A percentile compares a stretch with the other conserved stretches of the same genome.
phyloP scores from a whole-genome alignment of 2,797 vertebrate species.

The Synanceia verrucosa region DNA sequence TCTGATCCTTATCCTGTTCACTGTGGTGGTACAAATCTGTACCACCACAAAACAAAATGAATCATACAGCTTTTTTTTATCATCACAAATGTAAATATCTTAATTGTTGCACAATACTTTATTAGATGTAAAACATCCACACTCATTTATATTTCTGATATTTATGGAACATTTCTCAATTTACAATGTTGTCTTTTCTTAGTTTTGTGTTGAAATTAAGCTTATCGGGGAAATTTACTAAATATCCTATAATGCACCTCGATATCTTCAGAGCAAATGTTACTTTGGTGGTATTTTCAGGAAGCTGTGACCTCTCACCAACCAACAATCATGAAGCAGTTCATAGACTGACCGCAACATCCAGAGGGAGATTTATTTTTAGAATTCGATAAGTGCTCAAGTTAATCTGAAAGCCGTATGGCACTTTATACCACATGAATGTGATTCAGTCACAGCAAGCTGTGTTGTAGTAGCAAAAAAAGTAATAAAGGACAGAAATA shows the following conservation, averaged over 20 bases:
- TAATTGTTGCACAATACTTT: not conserved
- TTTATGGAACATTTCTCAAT: not conserved
- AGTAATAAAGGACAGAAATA: not conserved
- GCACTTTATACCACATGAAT: not conserved
- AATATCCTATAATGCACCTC: not conserved
- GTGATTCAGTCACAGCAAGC: not conserved
- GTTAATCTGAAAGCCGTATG: not conserved
- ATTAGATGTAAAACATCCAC: not conserved
- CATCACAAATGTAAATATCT: not conserved
- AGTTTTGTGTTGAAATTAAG: no score
- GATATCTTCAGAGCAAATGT: not conserved
- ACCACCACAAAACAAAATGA: not conserved
- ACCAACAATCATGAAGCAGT: not conserved
- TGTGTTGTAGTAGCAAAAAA: not conserved
- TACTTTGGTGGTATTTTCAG: not conserved
- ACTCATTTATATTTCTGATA: not conserved
- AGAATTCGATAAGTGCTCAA: not conserved
- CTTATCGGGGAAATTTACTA: no score
- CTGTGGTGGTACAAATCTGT: conserved; percentile 30
- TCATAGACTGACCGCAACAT: not conserved
- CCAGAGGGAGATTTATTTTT: not conserved
- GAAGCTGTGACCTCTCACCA: not conserved
- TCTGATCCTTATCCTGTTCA: conserved; percentile 51
- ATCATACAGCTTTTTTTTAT: not conserved
- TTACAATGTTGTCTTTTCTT: not conserved